Evolutionary conservation across 1,140 invertebrate species (phyloP).

Genomic region (Chlorops oryzae): DNA sequence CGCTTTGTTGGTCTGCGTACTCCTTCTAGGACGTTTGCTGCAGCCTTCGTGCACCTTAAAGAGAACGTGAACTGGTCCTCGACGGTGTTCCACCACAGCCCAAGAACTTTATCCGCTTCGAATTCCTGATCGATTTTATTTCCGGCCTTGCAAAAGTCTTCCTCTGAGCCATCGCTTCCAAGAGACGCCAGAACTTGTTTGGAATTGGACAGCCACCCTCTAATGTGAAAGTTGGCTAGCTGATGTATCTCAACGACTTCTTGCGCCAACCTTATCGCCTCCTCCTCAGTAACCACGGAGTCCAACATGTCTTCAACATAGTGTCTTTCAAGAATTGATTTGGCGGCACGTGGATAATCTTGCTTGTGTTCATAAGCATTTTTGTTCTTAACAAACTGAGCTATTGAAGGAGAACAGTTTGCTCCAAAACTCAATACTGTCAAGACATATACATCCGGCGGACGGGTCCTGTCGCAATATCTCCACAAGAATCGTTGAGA

Average conservation of each 20-base stretch:
- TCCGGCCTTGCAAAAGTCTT: not conserved
- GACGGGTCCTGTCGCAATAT: not conserved
- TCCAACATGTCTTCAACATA: slow-evolving; percentile 41
- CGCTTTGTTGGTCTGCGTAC: not conserved
- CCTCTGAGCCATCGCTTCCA: not conserved
- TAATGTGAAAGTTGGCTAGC: not conserved
- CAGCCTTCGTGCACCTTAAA: no score
- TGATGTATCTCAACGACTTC: not conserved
- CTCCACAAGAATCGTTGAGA: slow-evolving; percentile 14
- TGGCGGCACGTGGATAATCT: slow-evolving; percentile 19
- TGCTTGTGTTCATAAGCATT: slow-evolving; percentile 22
- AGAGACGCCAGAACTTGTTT: slow-evolving; percentile 7
- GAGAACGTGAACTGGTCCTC: not conserved
- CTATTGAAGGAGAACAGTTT: slow-evolving; percentile 2
- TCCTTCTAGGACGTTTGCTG: not conserved
- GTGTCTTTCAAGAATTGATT: slow-evolving; percentile 27
- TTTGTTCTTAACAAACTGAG: slow-evolving; percentile 13
- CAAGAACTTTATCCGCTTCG: not conserved
- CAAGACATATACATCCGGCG: not conserved
- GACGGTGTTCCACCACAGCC: not conserved
- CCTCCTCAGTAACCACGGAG: not conserved
- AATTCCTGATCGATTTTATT: not conserved
- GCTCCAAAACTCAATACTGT: slow-evolving; percentile 7
- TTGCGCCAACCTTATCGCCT: not conserved
- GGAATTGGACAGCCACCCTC: not conserved